Evolutionary conservation across 2,113 vertebrate species (phyloP).

Genomic region (Pelusios castaneus): DNA sequence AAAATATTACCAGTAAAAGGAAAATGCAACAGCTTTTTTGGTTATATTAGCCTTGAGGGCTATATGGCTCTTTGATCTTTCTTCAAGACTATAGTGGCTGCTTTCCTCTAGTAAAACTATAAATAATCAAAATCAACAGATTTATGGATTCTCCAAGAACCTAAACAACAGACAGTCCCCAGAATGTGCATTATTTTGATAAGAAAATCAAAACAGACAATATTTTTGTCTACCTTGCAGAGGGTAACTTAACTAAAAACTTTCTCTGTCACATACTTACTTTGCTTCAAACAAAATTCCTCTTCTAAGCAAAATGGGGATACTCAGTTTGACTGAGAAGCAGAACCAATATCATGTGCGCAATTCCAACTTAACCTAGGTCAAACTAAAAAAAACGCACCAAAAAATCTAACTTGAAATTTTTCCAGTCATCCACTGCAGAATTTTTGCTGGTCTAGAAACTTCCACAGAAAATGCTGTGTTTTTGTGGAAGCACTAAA

Average conservation of each 20-base stretch:
- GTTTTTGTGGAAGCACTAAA: fast-evolving
- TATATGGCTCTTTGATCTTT: neutral
- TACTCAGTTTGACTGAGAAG: neutral
- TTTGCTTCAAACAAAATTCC: neutral
- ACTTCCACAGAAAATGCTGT: neutral
- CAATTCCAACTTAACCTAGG: neutral
- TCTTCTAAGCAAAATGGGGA: neutral
- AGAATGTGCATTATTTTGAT: neutral
- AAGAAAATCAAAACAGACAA: neutral
- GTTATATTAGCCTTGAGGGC: neutral
- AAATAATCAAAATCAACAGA: neutral
- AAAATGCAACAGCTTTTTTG: neutral
- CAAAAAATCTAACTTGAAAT: neutral
- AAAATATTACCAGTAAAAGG: neutral
- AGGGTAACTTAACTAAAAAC: neutral
- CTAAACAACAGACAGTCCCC: neutral
- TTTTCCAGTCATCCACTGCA: neutral
- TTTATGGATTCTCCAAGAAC: neutral
- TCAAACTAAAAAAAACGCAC: neutral
- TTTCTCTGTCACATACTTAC: neutral
- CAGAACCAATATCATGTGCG: fast-evolving
- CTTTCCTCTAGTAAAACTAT: neutral
- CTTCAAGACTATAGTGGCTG: neutral
- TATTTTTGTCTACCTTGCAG: neutral
- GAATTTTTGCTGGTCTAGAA: neutral